These are phyloP conservation scores for Drosophila carrolli DNA, from an alignment of 1,140 invertebrate species.

Conservation along the genomic window DNA sequence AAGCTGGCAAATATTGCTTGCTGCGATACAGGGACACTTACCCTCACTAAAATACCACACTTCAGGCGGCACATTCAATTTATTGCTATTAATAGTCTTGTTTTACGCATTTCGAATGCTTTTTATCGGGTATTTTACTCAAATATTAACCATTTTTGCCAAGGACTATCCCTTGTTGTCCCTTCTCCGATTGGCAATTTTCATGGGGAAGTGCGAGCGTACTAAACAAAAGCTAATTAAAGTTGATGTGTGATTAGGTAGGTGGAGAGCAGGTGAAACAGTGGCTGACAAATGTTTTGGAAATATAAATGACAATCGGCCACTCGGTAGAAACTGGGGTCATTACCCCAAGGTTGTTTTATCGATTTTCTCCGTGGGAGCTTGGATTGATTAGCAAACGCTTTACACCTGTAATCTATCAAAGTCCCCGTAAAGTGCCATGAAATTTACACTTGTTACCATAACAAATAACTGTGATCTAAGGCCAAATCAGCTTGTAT, in stretches of 20 bases:
- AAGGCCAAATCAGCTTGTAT: conserved; percentile 50
- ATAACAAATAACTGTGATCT: conserved; percentile 20
- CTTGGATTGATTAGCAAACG: conserved; percentile 35
- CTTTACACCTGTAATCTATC: conserved; percentile 46
- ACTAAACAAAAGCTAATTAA: conserved; percentile 45
- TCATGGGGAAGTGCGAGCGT: not conserved
- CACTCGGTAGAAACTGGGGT: conserved; percentile 5
- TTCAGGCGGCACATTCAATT: conserved; percentile 63
- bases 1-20: conserved; percentile 64
- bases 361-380: conserved; percentile 23
- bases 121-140: conserved; percentile 55
- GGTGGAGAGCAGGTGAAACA: conserved; percentile 10
- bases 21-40: conserved; percentile 27
- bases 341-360: not conserved
- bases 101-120: conserved; percentile 61
- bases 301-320: conserved; percentile 37
- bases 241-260: conserved; percentile 7
- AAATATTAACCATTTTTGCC: conserved; percentile 51
- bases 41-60: conserved; percentile 18
- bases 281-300: conserved; percentile 43
- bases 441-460: conserved; percentile 45
- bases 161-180: conserved; percentile 13
- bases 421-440: conserved; percentile 26
- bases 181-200: conserved; percentile 26
- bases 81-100: conserved; percentile 72